Base-by-base conservation (phyloP, 35 echinoderm and acorn worm genomes). In the Heliocidaris tuberculata region DNA sequence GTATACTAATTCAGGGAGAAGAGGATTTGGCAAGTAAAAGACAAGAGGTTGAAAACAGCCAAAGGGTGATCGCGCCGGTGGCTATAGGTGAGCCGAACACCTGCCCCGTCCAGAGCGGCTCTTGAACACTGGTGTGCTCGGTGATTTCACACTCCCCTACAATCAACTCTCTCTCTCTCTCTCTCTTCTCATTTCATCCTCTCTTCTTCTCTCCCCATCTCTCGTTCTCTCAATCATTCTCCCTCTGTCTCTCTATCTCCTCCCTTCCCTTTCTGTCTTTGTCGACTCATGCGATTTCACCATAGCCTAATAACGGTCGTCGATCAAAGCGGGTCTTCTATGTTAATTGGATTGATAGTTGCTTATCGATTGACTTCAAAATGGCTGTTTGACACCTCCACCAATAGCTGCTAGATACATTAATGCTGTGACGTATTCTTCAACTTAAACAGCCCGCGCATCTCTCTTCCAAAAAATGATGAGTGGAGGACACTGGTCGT, bases 311-410 rank as follows among this genome's bases (percentile, higher is more conserved):
- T 59, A 93, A 93, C 91, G 50, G 91, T 93, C 91, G 91, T 93
- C 91, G 91, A 93, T 93, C 91, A 93, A 93, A 93, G 91, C 91
- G 91, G 91, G 91, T 93, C 91, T 93, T 42, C 49, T 92, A 59
- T 93, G 91, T 93, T 93, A 93, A 93, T 93, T 93, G 91, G 91
- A 93, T 93, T 93, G 91, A 52, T 93, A 93, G 91, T 93, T 93
- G 32, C 31, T 49, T 93, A 93, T 93, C 50, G 47, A 59, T 93
- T 93, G 29, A 93, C 2, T 59, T 59, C 91, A 49, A 89, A 89
- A 93, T 93, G 91, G 91, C 91, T 93, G 91, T 93, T 93, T 93
- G 91, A 93, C 91, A 93, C 91, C 91, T 93, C 91, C 50, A 32
- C 87, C 87, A 89, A 59, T 93, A 59, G 29, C 21, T 49, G 91